Evolutionary conservation across 1,140 invertebrate species (phyloP).

Genomic region (Listronotus bonariensis): DNA sequence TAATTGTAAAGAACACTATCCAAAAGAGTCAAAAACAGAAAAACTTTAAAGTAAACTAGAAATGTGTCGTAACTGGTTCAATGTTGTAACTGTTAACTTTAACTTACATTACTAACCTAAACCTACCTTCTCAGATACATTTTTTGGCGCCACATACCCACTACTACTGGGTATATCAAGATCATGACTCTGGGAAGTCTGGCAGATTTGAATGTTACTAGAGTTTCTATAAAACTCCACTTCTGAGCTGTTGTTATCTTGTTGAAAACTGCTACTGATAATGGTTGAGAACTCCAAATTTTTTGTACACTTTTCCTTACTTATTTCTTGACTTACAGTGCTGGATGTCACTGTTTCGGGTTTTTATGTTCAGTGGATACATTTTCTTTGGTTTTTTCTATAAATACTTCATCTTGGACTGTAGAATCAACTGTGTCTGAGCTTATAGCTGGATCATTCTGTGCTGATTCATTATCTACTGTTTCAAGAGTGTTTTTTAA

Average conservation of each 20-base stretch:
- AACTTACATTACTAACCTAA: conserved; percentile 3
- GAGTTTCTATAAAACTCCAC: conserved; percentile 34
- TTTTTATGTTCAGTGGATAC: conserved; percentile 8
- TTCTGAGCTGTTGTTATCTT: conserved; percentile 25
- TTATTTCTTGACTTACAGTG: conserved; percentile 15
- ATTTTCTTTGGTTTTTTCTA: not conserved
- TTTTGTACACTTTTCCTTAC: conserved; percentile 19
- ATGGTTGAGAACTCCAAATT: conserved; percentile 31
- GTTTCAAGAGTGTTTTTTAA: not conserved
- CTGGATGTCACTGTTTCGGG: conserved; percentile 20
- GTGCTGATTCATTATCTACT: not conserved
- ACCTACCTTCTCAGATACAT: conserved; percentile 19
- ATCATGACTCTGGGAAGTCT: conserved; percentile 28
- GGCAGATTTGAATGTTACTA: conserved; percentile 24
- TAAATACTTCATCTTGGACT: not conserved
- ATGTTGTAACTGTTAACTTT: no score
- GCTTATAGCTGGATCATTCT: not conserved
- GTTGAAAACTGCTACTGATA: conserved; percentile 34
- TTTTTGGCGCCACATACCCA: conserved; percentile 9
- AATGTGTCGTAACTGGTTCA: no score
- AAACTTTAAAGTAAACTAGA: not conserved
- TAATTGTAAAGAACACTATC: no score
- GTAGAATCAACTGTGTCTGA: not conserved
- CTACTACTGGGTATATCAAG: conserved; percentile 10
- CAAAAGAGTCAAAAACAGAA: no score